Evolutionary conservation across 2,888 invertebrate species (phyloP).

Genomic region (Drosophila fulvimacula): DNA sequence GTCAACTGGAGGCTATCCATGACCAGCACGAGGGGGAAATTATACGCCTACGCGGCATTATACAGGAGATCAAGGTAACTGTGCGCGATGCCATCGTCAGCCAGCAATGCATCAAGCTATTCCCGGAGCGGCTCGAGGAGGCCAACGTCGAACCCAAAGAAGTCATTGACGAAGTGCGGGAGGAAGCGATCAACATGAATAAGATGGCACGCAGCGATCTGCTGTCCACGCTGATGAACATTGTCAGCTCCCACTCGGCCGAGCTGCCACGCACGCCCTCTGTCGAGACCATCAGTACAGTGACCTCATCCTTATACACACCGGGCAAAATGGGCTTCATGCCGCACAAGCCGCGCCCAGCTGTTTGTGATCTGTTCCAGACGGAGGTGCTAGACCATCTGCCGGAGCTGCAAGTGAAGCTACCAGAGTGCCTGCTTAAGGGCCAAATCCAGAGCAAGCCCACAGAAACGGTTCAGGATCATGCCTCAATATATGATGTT

Average conservation of each 20-base stretch:
- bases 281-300: conserved; percentile 76
- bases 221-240: conserved; percentile 85
- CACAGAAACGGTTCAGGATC: conserved; percentile 50
- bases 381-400: conserved; percentile 67
- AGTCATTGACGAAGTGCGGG: conserved; percentile 50
- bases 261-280: conserved; percentile 81
- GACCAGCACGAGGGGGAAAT: conserved; percentile 86
- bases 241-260: conserved; percentile 77
- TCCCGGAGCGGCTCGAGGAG: conserved; percentile 52
- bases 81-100: conserved; percentile 86
- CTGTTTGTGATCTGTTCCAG: conserved; percentile 79
- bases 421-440: conserved; percentile 65
- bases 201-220: conserved; percentile 86
- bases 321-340: conserved; percentile 89
- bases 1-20: conserved; percentile 76
- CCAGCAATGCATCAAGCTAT: conserved; percentile 48
- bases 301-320: conserved; percentile 86
- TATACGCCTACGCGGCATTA: conserved; percentile 86
- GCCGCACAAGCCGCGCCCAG: conserved; percentile 84
- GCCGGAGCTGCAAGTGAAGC: conserved; percentile 51
- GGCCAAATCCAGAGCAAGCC: conserved; percentile 65
- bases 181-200: conserved; percentile 80
- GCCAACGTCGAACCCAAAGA: conserved; percentile 52
- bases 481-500: conserved; percentile 77
- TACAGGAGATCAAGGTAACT: conserved; percentile 87